Base-by-base conservation (phyloP, 2,797 vertebrate species). In the Parambassis ranga region DNA sequence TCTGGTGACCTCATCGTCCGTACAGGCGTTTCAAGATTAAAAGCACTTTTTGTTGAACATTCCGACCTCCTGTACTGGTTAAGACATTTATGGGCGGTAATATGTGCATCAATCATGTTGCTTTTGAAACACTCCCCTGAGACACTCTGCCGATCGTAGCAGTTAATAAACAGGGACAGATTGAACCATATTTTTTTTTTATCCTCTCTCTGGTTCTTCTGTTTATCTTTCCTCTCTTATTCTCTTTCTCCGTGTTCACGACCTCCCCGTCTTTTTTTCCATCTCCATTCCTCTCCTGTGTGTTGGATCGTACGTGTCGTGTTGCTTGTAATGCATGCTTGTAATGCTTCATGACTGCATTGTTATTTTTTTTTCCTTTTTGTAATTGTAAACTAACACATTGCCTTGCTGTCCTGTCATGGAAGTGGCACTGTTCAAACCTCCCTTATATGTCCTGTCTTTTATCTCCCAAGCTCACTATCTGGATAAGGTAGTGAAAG, bases 401-500 rank as follows among this genome's bases (percentile, higher is more conserved):
- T 67, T 82, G 85, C 83, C 83, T 85, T 82, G 85, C 84, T 82
- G 87, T 90, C 77, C 87, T 87, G 83, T 90, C 90, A 83, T 90
- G 77, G 81, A 90, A 90, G 85, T 87, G 82, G 76, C 89, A 85
- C 85, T 94, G 92, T 92, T 94, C 87, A 92, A 93, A 92, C 94
- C 93, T 95, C 93, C 94, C 94, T 96, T 95, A 97, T 93, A 96
- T 96, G 94, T 96, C 93, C 92, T 96, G 94, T 98, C 94, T 95
- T 97, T 98, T 99, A 96, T 98, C 94, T 96, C 94, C 95, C 92
- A 98, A 99, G 97, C 97, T 95, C 97, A 99, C 96, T 99, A 98
- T 98, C 96, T 99, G 97, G 97, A 99, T 98, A 99, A 98, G 96
- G 97, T 99, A 98, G 97, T 99, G 95, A 99, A 99, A 99, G 97